phyloP scores from a whole-genome alignment of 2,888 invertebrate genomes.

The Eilema sororculum region DNA sequence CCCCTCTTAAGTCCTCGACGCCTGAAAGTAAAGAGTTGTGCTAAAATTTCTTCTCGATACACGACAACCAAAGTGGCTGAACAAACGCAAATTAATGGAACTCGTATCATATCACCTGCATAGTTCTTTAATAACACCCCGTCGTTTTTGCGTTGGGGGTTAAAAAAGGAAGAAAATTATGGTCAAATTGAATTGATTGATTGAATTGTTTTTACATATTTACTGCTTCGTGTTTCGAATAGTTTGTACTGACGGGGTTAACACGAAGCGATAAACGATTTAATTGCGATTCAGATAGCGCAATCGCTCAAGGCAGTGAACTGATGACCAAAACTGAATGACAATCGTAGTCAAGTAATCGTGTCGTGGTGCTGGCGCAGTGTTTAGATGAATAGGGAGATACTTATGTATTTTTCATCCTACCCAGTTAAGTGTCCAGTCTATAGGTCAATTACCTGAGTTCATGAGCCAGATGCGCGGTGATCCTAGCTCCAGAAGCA shows the following conservation, averaged over 20 bases:
- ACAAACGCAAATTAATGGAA: neutral
- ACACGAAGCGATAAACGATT: too few species aligned
- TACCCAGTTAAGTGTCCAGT: neutral
- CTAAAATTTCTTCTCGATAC: neutral
- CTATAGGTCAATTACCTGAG: conserved; percentile 88
- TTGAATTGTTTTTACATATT: neutral
- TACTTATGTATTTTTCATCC: neutral
- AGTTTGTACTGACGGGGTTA: neutral
- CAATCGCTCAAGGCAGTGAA: too few species aligned
- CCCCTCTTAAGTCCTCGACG: conserved; percentile 93
- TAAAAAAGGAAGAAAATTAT: neutral
- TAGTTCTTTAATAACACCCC: too few species aligned
- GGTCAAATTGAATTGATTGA: neutral
- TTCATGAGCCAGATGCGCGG: conserved; percentile 95
- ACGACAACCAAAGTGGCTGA: neutral
- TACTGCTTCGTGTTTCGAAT: neutral
- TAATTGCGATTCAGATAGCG: too few species aligned
- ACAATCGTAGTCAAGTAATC: too few species aligned
- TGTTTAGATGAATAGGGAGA: neutral
- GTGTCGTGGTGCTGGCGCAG: neutral
- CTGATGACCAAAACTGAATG: too few species aligned
- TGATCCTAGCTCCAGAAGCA: conserved; percentile 97
- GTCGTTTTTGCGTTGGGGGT: too few species aligned
- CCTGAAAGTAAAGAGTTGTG: conserved; percentile 80
- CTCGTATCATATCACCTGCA: neutral